Conservation (phyloP, 37 sponge, comb jelly and placozoan species). For the Beroe forskalii region DNA sequence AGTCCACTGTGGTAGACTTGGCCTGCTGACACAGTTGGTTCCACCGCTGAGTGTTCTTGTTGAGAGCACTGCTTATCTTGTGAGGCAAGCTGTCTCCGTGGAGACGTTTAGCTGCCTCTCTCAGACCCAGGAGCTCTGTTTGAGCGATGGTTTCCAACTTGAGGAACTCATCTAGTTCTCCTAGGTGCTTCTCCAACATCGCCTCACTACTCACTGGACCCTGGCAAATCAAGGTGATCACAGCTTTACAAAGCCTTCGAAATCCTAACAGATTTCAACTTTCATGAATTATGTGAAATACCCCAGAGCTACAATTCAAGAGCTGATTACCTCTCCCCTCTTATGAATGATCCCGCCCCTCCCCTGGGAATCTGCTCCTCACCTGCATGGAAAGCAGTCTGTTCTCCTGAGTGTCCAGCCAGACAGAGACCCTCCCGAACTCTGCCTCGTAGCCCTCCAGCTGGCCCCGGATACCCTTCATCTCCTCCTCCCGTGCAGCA, state of each 20-base stretch:
- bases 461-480: slow-evolving; percentile 27
- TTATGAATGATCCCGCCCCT: no score
- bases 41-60: slow-evolving; percentile 61
- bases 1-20: slow-evolving; percentile 56
- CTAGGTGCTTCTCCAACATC: slow-evolving; percentile 27
- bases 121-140: slow-evolving; percentile 7
- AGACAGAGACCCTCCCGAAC: neutral
- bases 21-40: slow-evolving; percentile 21
- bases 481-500: slow-evolving; percentile 48
- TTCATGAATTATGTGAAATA: no score
- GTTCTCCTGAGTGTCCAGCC: slow-evolving; percentile 60
- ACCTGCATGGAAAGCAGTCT: slow-evolving; percentile 60
- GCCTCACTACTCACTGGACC: slow-evolving; percentile 34
- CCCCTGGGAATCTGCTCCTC: no score
- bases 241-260: no score
- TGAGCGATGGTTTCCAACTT: slow-evolving; percentile 52
- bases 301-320: no score
- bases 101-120: slow-evolving; percentile 24
- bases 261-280: no score
- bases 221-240: no score
- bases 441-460: slow-evolving; percentile 47
- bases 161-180: slow-evolving; percentile 35
- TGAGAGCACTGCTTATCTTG: slow-evolving; percentile 58
- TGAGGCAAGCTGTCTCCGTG: slow-evolving; percentile 43
- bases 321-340: no score